Conservation (phyloP, 1,140 invertebrate species). For the Andrena cerasifolii region DNA sequence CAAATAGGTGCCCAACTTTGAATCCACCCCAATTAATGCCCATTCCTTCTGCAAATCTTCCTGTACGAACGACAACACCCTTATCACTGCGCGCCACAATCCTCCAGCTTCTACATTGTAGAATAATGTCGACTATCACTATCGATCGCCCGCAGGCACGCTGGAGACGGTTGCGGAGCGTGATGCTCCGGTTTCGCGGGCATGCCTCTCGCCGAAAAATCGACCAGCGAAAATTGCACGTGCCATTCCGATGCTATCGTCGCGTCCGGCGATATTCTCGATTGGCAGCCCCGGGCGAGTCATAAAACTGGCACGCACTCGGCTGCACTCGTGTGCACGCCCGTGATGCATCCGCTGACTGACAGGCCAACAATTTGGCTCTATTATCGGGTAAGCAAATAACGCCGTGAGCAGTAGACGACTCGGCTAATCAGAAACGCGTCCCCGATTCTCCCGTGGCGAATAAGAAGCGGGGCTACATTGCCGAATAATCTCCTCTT, state of each 20-base stretch:
- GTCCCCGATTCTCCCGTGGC: background rate
- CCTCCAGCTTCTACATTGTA: background rate
- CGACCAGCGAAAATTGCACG: constrained; percentile 37
- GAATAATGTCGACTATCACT: background rate
- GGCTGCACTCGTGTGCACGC: background rate
- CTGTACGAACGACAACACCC: background rate
- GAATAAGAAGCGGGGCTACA: constrained; percentile 13
- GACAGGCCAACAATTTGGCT: constrained; percentile 76
- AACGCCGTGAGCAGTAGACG: constrained; percentile 67
- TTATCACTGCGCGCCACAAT: background rate
- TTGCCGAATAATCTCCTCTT: background rate
- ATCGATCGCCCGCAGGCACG: background rate
- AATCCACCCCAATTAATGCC: no score
- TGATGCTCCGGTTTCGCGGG: constrained; percentile 14
- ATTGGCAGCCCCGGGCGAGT: constrained; percentile 67
- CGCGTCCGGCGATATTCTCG: constrained; percentile 36
- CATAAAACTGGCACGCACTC: constrained; percentile 68
- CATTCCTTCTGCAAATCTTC: no score
- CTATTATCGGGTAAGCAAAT: constrained; percentile 77
- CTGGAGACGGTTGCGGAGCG: background rate
- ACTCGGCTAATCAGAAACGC: constrained; percentile 14
- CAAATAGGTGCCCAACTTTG: no score
- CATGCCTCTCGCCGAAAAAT: constrained; percentile 34
- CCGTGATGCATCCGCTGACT: constrained; percentile 59
- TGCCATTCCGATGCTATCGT: constrained; percentile 62